Evolutionary conservation across 1,140 invertebrate genomes (phyloP).

Genomic region (Ylistrum balloti): DNA sequence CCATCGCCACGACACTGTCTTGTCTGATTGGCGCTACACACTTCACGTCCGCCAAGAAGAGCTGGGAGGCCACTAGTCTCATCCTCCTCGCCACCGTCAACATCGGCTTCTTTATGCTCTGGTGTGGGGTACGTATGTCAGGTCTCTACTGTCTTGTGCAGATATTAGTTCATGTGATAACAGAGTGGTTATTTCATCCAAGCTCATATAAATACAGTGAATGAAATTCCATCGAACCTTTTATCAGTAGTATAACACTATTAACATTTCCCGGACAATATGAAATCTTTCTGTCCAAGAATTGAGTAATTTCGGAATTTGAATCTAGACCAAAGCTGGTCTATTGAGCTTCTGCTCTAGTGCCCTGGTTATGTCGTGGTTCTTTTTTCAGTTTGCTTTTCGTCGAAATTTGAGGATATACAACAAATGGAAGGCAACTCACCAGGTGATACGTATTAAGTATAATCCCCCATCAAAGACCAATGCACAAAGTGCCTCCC

Average conservation of each 20-base stretch:
- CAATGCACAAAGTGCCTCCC: background rate
- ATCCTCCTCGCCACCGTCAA: conserved; percentile 48
- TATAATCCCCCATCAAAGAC: conserved; percentile 51
- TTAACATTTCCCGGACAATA: too few species aligned
- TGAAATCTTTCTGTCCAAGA: too few species aligned
- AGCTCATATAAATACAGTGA: too few species aligned
- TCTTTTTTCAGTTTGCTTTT: conserved; percentile 50
- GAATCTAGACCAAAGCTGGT: too few species aligned
- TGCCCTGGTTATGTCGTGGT: background rate
- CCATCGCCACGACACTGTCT: conserved; percentile 7
- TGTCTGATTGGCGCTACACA: conserved; percentile 48
- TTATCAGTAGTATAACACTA: too few species aligned
- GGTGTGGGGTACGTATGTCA: conserved; percentile 50
- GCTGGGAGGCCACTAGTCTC: conserved; percentile 46
- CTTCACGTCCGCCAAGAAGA: conserved; percentile 47
- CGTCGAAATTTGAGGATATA: conserved; percentile 46
- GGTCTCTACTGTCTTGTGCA: too few species aligned
- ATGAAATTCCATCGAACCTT: too few species aligned
- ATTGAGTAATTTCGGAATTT: too few species aligned
- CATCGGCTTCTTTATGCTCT: conserved; percentile 41
- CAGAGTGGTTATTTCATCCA: too few species aligned
- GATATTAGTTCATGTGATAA: too few species aligned
- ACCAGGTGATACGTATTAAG: conserved; percentile 46
- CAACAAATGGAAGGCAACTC: conserved; percentile 47
- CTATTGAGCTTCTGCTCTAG: too few species aligned